Base-by-base conservation (phyloP, 2,113 vertebrate species). In the Falco punctatus region DNA sequence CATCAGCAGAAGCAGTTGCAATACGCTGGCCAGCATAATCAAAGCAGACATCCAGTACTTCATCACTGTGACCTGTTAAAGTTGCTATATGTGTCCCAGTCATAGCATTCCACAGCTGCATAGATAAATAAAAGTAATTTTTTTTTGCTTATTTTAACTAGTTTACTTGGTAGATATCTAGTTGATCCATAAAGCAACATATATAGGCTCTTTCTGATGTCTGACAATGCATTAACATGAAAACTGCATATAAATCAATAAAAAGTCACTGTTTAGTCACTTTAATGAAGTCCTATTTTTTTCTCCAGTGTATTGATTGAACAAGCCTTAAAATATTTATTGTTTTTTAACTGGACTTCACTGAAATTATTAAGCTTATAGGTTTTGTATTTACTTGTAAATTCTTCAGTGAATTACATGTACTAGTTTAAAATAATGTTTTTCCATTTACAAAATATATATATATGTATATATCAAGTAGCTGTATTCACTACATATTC, bases 11-110 rank as follows among this genome's bases (percentile, higher is more conserved):
- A n/a, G 99, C 99, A 2, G 99, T 98, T 10, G 99, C 99, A 24
- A 99, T 97, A 66, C 98, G 98, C 81, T 99, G 99, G 70, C 99
- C 99, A 0, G 98, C 98, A 67, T 98, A 99, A 97, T 99, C 99
- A 94, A 99, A 99, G 96, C 99, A 99, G 91, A 99, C 99, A 46
- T 99, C 99, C 77, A 99, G 58, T 88, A 99, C 97, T 97, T 99
- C 99, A 87, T 98, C 98, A 78, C 98, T 98, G 62, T 99, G 99
- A 72, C 98, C 99, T 14, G 93, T 97, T 16, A 99, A 96, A 6
- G 99, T 99, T 32, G 98, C 98, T 35, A 99, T 35, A 84, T 98
- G 98, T 58, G 98, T 97, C 52, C 99, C 99, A 86, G 92, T 98
- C 70, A 81, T 70, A n/a, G 98, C 97, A 49, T 99, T 97, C 99